phyloP scores from a whole-genome alignment of 1,140 invertebrate genomes.

The Drosophila pseudoobscura region DNA sequence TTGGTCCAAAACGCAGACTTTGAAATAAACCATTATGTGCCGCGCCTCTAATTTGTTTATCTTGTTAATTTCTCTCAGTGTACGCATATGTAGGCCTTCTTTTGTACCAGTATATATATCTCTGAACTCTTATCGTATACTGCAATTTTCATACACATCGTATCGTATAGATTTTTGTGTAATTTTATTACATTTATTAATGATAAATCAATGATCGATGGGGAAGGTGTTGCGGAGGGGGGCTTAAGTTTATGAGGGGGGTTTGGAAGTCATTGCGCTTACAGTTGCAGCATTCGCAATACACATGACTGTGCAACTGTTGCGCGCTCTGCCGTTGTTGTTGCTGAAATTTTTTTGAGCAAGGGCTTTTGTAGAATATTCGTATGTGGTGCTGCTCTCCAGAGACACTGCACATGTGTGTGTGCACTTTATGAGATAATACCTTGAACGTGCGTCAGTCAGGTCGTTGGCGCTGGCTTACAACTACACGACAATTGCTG shows the following conservation, averaged over 20 bases:
- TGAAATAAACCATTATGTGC: too few relatives aligned
- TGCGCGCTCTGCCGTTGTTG: slow-evolving; percentile 43
- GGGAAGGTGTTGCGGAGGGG: neutral
- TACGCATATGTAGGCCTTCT: neutral
- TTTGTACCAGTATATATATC: too few relatives aligned
- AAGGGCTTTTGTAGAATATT: slow-evolving; percentile 49
- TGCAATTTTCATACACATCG: neutral
- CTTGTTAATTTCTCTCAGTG: neutral
- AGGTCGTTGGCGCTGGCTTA: slow-evolving; percentile 71
- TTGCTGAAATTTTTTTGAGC: slow-evolving; percentile 25
- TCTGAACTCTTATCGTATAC: too few relatives aligned
- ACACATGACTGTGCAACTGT: slow-evolving; percentile 67
- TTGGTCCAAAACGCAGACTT: too few relatives aligned
- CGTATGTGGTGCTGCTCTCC: slow-evolving; percentile 5
- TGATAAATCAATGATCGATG: slow-evolving; percentile 40
- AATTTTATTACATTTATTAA: slow-evolving; percentile 8
- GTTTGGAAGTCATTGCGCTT: slow-evolving; percentile 33
- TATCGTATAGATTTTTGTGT: slow-evolving; percentile 32
- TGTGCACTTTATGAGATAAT: slow-evolving; percentile 76
- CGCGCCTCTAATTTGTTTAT: too few relatives aligned
- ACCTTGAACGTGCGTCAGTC: slow-evolving; percentile 81
- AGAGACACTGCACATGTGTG: neutral
- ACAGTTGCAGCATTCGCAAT: slow-evolving; percentile 35
- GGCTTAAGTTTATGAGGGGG: neutral
- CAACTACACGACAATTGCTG: slow-evolving; percentile 60